Evolutionary conservation across 2,797 vertebrate species (phyloP).

Genomic region (Oreochromis grahami): DNA sequence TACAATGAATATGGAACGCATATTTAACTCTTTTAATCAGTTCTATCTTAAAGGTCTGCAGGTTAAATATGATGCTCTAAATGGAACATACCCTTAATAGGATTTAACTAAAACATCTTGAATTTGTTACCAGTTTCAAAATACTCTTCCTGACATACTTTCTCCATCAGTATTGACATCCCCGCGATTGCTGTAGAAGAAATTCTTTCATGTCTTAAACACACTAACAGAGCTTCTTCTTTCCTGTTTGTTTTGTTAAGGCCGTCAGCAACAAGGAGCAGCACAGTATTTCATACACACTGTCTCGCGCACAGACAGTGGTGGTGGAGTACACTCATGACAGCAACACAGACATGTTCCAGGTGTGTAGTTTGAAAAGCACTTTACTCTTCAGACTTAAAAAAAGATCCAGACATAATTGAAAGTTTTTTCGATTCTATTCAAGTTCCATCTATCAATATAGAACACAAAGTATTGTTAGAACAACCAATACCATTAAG

Average conservation of each 20-base stretch:
- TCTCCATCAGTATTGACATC: not conserved
- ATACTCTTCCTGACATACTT: not conserved
- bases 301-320: slow-evolving; percentile 89
- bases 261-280: slow-evolving; percentile 93
- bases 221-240: not conserved
- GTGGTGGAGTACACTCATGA: slow-evolving; percentile 96
- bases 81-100: not conserved
- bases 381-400: no score
- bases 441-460: no score
- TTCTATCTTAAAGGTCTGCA: not conserved
- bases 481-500: no score
- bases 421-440: no score
- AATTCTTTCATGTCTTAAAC: not conserved
- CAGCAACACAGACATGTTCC: slow-evolving; percentile 93
- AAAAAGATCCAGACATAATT: no score
- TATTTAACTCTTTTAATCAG: not conserved
- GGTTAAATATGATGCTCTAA: not conserved
- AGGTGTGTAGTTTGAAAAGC: slow-evolving; percentile 71
- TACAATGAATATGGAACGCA: not conserved
- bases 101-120: not conserved
- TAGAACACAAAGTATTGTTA: no score
- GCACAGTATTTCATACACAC: slow-evolving; percentile 93
- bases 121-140: not conserved
- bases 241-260: slow-evolving; percentile 50
- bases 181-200: not conserved